Evolutionary conservation across 2,888 invertebrate species (phyloP), one percentile per base, ranked within the genome.

Genomic region (Cecidostiba fungosa): DNA sequence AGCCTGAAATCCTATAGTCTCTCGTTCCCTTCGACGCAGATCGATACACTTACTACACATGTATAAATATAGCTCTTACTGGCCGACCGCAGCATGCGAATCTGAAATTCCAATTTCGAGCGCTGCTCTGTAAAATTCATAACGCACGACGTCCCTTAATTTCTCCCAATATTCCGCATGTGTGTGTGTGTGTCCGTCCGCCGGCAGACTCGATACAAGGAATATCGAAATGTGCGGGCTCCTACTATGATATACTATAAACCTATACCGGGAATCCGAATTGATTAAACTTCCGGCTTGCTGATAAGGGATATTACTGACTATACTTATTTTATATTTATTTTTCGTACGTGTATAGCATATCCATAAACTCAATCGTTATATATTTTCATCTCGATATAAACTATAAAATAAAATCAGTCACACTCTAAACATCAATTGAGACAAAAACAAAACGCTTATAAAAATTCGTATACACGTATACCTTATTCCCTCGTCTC

Each of bases 111-210:
- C 73, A 62, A 81, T 81, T 59, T 62, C 62, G 81, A 23, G 73
- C 62, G n/a, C 39, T 43, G 74, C 32, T 29, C 4, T 74, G 74
- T 29, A 43, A 83, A 77, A 83, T 83, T 77, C 77, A 83, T 83
- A 83, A 77, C 59, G 82, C 82, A 83, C 77, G 77, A 70, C 23
- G 66, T 50, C 54, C 76, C 50, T 69, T 82, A 77, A 77, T 83
- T 47, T 70, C 70, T 59, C n/a, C 23, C 29, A 26, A 29, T 79
- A 79, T 36, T 47, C 70, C 5, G 36, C 79, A 70, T 70, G 50
- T 77, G 62, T 43, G 6, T 39, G 62, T 59, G 23, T 2, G 54
- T 32, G 29, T 43, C n/a, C 14, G 66, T n/a, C 29, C 10, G n/a
- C 8, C 8, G 19, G 6, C 3, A 39, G 39, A n/a, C n/a, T 8